Conservation (phyloP, 2,888 invertebrate genomes). For the Brenthis ino region DNA sequence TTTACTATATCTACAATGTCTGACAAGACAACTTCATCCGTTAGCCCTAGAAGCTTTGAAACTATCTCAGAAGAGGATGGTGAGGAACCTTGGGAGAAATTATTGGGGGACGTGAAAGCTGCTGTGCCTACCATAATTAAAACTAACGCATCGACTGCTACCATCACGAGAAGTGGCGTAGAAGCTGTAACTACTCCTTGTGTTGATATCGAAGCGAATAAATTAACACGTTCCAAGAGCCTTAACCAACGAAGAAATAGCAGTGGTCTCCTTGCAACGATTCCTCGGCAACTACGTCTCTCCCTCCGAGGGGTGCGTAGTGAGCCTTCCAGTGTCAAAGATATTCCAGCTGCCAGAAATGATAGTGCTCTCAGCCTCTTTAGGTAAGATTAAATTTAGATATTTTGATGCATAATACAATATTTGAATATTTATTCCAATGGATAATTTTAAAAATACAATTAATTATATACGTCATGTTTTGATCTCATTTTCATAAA, state of each 20-base stretch:
- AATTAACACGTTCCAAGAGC: slow-evolving; percentile 75
- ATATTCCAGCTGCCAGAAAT: slow-evolving; percentile 74
- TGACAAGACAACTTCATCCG: slow-evolving; percentile 76
- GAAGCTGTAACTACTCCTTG: slow-evolving; percentile 60
- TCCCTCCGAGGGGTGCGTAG: slow-evolving; percentile 78
- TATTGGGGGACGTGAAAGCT: slow-evolving; percentile 72
- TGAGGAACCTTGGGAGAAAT: slow-evolving; percentile 76
- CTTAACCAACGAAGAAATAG: slow-evolving; percentile 76
- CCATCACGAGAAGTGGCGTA: slow-evolving; percentile 60
- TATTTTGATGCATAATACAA: neutral
- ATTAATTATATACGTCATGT: no score
- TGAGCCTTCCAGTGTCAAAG: slow-evolving; percentile 77
- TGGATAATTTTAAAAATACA: no score
- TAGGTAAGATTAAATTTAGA: slow-evolving; percentile 60
- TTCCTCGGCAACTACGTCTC: slow-evolving; percentile 77
- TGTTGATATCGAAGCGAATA: slow-evolving; percentile 65
- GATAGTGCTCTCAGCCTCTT: slow-evolving; percentile 78
- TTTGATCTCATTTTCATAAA: no score
- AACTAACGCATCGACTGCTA: slow-evolving; percentile 72
- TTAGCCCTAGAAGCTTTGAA: slow-evolving; percentile 78
- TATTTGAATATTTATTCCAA: no score
- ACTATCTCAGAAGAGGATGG: slow-evolving; percentile 78
- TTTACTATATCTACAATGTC: slow-evolving; percentile 60
- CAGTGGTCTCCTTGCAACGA: slow-evolving; percentile 79
- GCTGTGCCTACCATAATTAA: slow-evolving; percentile 75